Conservation (phyloP, 2,888 invertebrate species). For the Nemurella pictetii region DNA sequence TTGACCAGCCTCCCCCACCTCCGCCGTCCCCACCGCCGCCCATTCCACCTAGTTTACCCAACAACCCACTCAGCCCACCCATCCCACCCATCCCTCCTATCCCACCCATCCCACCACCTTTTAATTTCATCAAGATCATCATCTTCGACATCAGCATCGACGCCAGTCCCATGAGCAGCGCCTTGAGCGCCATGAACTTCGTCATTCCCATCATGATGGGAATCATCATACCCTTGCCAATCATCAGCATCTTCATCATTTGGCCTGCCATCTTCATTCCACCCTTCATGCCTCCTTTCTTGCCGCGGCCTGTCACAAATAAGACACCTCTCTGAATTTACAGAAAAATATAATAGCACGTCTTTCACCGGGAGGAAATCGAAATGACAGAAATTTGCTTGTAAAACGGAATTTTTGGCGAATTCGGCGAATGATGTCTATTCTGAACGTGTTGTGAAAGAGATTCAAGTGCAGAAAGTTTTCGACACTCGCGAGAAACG, state of each 20-base stretch:
- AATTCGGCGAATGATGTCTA: neutral
- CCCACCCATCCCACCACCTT: neutral
- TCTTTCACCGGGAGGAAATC: neutral
- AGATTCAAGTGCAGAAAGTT: neutral
- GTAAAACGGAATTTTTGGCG: neutral
- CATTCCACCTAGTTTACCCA: neutral
- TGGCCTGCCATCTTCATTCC: conserved; percentile 31
- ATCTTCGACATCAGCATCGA: conserved; percentile 31
- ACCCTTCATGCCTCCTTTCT: conserved; percentile 26
- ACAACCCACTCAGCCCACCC: conserved; percentile 2
- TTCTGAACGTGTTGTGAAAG: neutral
- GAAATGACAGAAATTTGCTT: conserved; percentile 8
- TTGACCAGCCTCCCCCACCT: conserved; percentile 20
- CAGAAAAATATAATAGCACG: neutral
- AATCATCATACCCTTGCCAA: conserved; percentile 41
- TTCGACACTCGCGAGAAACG: too few relatives aligned
- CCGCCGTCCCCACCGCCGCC: conserved; percentile 13
- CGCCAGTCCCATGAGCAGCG: conserved; percentile 25
- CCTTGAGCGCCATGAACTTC: conserved; percentile 35
- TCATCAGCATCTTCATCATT: conserved; percentile 37
- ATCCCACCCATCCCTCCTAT: conserved; percentile 8
- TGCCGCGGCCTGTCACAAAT: conserved; percentile 27
- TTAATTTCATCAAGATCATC: conserved; percentile 28
- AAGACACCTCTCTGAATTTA: conserved; percentile 5
- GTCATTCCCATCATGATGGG: conserved; percentile 42